phyloP scores from a whole-genome alignment of 2,113 vertebrate genomes.

The Cisticola juncidis region DNA sequence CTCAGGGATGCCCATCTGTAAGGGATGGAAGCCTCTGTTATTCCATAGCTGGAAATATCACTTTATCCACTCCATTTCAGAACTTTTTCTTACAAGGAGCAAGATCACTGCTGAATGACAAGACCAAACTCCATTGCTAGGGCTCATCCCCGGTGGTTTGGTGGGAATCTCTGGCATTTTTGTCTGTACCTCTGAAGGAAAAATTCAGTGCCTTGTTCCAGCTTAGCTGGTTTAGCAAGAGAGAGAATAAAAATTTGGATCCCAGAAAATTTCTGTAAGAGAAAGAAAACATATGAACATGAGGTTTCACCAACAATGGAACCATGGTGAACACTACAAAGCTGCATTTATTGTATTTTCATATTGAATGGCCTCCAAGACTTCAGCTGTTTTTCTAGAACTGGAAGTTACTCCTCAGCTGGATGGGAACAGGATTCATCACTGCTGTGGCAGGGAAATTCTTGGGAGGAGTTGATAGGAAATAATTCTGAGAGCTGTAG shows the following conservation, averaged over 20 bases:
- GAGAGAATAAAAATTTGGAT: neutral
- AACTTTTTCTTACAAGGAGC: neutral
- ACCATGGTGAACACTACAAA: neutral
- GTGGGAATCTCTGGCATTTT: neutral
- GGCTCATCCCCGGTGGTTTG: neutral
- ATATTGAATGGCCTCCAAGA: neutral
- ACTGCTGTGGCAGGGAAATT: neutral
- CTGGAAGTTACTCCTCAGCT: neutral
- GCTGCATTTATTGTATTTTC: neutral
- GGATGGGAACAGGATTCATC: neutral
- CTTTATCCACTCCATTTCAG: neutral
- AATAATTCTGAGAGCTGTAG: neutral
- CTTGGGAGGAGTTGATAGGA: neutral
- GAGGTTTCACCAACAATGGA: neutral
- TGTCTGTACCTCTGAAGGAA: neutral
- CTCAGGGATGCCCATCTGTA: neutral
- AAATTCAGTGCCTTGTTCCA: neutral
- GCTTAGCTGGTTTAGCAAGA: neutral
- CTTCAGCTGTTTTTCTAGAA: neutral
- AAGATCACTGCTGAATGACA: neutral
- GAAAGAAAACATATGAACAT: neutral
- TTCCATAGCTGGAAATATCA: neutral
- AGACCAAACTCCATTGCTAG: neutral
- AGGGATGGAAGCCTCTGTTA: neutral
- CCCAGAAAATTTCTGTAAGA: neutral